These are phyloP conservation scores for Phrynosoma platyrhinos DNA, from an alignment of 2,113 vertebrate species.

Conservation along the genomic window DNA sequence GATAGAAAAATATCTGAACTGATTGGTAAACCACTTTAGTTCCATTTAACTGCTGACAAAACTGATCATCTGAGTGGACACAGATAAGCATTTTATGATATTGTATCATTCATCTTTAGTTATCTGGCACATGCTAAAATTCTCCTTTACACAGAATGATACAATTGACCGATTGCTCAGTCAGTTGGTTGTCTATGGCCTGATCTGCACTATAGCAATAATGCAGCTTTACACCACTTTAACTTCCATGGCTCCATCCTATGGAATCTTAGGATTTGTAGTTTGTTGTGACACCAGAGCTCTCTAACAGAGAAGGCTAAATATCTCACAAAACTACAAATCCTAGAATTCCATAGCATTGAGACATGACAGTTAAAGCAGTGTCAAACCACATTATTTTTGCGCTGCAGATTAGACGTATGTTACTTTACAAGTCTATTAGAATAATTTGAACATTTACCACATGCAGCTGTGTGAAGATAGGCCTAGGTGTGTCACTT, in stretches of 20 bases:
- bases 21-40: neutral
- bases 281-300: too few species aligned
- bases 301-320: too few species aligned
- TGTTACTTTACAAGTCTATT: too few species aligned
- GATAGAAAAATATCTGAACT: neutral
- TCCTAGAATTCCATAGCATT: too few species aligned
- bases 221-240: too few species aligned
- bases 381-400: neutral
- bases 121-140: neutral
- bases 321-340: too few species aligned
- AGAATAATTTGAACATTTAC: neutral
- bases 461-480: neutral
- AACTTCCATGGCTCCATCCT: too few species aligned
- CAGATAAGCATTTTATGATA: neutral
- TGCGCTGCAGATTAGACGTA: too few species aligned
- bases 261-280: too few species aligned
- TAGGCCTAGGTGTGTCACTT: neutral
- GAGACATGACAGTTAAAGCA: too few species aligned
- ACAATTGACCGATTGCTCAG: neutral
- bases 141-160: neutral
- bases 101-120: neutral
- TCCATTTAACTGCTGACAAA: too few species aligned
- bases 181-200: neutral
- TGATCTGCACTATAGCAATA: too few species aligned
- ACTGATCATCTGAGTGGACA: neutral